A percentile compares a stretch with the other conserved stretches of the same genome.
Evolutionary conservation across 2,797 vertebrate genomes (phyloP).

Genomic region (Amniataba percoides): DNA sequence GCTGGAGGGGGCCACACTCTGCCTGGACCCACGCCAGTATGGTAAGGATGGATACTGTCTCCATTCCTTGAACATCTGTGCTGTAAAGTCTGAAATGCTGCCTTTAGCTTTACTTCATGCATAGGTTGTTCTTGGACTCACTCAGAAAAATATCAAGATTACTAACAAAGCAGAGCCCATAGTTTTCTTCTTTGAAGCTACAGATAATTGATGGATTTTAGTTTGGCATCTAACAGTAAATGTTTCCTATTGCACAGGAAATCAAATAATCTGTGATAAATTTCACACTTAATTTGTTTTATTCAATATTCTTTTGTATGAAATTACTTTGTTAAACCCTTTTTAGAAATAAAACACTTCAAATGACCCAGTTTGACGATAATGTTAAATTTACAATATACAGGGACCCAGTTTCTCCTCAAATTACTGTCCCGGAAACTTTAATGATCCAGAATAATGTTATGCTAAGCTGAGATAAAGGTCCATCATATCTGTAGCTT

Average conservation of each 20-base stretch:
- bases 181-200: not conserved
- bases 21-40: constrained; percentile 97
- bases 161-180: not conserved
- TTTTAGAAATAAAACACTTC: not conserved
- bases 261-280: not conserved
- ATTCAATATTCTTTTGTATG: not conserved
- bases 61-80: not conserved
- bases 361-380: not conserved
- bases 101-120: not conserved
- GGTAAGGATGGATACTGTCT: constrained; percentile 81
- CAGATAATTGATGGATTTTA: not conserved
- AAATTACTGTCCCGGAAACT: constrained; percentile 10
- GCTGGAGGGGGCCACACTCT: constrained; percentile 91
- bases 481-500: constrained; percentile 8
- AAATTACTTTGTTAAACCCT: not conserved
- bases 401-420: not conserved
- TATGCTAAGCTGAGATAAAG: constrained; percentile 7
- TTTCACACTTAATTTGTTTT: not conserved
- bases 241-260: not conserved
- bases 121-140: not conserved
- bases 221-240: not conserved
- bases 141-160: not conserved
- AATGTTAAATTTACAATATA: not conserved
- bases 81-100: not conserved
- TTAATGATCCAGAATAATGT: constrained; percentile 32